A percentile compares a stretch with the other conserved stretches of the same genome.
phyloP scores from a whole-genome alignment of 2,797 vertebrate species.

The Poliocrania exsul region DNA sequence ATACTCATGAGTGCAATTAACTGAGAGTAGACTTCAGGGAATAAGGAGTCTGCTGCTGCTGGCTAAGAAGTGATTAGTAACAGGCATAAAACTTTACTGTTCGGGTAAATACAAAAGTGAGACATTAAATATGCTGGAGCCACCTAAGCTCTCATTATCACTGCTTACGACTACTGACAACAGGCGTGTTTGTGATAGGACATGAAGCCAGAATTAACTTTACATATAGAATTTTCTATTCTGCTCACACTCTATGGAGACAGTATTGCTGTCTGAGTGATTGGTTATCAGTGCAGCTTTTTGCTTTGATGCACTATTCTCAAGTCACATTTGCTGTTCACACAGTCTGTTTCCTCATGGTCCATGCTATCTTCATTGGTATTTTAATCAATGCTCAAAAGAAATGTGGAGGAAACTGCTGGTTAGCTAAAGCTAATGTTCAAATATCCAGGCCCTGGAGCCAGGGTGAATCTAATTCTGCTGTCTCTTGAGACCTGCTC shows the following conservation, averaged over 20 bases:
- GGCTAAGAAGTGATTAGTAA: constrained; percentile 42
- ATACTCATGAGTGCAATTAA: constrained; percentile 62
- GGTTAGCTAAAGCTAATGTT: neutral
- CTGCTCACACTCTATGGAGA: neutral
- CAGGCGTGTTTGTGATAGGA: neutral
- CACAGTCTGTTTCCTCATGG: constrained; percentile 13
- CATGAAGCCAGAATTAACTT: constrained; percentile 4
- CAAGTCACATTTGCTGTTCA: constrained; percentile 41
- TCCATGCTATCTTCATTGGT: neutral
- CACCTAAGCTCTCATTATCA: neutral
- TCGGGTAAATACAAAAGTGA: constrained; percentile 30
- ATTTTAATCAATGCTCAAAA: constrained; percentile 46
- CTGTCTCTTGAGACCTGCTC: neutral
- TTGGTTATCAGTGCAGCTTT: neutral
- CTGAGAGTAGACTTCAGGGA: constrained; percentile 31
- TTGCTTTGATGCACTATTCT: constrained; percentile 32
- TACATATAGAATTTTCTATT: constrained; percentile 15
- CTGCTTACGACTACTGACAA: constrained; percentile 8
- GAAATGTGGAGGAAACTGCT: neutral
- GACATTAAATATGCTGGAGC: constrained; percentile 19
- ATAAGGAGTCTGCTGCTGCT: constrained; percentile 21
- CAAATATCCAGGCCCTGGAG: neutral
- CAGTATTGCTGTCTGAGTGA: neutral
- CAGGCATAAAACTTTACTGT: constrained; percentile 17
- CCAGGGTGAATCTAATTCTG: neutral